Percentiles rank a stretch among this genome's conserved stretches.
Evolutionary conservation across 1,140 invertebrate species (phyloP).

Genomic region (Cephus cinctus): DNA sequence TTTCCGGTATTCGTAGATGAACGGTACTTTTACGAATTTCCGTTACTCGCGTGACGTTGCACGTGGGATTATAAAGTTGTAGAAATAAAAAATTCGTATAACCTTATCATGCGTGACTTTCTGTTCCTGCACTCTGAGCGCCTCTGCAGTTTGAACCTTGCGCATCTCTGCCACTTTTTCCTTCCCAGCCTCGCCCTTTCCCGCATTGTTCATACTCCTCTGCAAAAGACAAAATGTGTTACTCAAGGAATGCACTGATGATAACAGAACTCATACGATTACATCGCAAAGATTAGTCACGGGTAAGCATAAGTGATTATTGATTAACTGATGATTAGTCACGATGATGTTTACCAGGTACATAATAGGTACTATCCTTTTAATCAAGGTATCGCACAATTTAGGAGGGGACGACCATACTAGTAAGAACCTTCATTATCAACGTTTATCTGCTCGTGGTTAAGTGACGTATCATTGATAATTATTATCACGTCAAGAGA

Average conservation of each 20-base stretch:
- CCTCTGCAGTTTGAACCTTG: slow-evolving; percentile 39
- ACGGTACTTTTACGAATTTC: neutral
- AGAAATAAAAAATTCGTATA: neutral
- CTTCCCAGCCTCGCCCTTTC: slow-evolving; percentile 24
- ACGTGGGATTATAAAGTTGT: neutral
- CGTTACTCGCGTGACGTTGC: neutral
- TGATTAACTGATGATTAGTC: no score
- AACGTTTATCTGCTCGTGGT: no score
- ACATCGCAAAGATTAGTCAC: neutral
- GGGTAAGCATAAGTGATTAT: no score
- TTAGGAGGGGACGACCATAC: no score
- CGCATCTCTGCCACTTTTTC: slow-evolving; percentile 33
- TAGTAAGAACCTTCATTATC: no score
- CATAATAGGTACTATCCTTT: no score
- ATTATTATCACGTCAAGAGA: no score
- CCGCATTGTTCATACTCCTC: slow-evolving; percentile 37
- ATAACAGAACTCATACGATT: neutral
- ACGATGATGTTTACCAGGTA: no score
- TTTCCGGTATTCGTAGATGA: no score
- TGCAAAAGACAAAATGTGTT: slow-evolving; percentile 14
- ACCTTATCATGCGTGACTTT: slow-evolving; percentile 53
- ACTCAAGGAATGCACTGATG: neutral
- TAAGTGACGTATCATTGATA: no score
- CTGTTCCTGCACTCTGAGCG: slow-evolving; percentile 40
- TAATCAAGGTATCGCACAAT: no score